Evolutionary conservation across 2,113 vertebrate species (phyloP).

Genomic region (Speoplatyrhinus poulsoni): DNA sequence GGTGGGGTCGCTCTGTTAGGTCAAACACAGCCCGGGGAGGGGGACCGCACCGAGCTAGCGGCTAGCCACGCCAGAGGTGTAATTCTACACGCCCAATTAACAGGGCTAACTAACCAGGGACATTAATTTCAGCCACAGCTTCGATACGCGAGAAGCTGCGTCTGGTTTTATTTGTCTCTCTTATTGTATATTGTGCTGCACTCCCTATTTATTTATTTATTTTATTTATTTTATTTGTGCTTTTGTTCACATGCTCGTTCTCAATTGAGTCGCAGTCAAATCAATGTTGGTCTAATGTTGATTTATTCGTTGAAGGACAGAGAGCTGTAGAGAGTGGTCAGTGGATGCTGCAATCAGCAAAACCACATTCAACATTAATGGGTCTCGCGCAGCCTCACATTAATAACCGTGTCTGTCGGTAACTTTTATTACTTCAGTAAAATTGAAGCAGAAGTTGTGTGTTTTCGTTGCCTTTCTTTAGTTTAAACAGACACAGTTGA

Average conservation of each 20-base stretch:
- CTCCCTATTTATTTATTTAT: constrained; percentile 38
- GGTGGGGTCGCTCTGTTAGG: constrained; percentile 65
- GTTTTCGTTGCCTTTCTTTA: too few relatives aligned
- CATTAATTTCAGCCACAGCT: constrained; percentile 64
- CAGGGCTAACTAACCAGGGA: constrained; percentile 72
- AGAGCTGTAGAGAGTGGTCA: not conserved
- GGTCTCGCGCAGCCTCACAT: too few relatives aligned
- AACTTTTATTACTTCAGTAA: too few relatives aligned
- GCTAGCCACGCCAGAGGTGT: constrained; percentile 67
- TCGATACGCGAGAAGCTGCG: constrained; percentile 45
- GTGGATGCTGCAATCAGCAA: constrained; percentile 26
- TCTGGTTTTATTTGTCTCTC: constrained; percentile 42
- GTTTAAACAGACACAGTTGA: too few relatives aligned
- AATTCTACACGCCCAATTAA: constrained; percentile 75
- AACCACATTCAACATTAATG: constrained; percentile 3
- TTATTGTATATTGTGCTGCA: constrained; percentile 5
- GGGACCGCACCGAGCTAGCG: constrained; percentile 41
- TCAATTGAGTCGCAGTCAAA: constrained; percentile 52
- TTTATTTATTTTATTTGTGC: constrained; percentile 49
- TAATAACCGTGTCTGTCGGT: too few relatives aligned
- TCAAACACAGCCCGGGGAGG: constrained; percentile 57
- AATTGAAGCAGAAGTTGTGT: too few relatives aligned
- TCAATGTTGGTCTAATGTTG: constrained; percentile 59
- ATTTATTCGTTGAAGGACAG: constrained; percentile 48
- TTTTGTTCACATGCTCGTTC: constrained; percentile 19